Evolutionary conservation across 1,140 invertebrate species (phyloP).

Genomic region (Zaprionus lachaisei): DNA sequence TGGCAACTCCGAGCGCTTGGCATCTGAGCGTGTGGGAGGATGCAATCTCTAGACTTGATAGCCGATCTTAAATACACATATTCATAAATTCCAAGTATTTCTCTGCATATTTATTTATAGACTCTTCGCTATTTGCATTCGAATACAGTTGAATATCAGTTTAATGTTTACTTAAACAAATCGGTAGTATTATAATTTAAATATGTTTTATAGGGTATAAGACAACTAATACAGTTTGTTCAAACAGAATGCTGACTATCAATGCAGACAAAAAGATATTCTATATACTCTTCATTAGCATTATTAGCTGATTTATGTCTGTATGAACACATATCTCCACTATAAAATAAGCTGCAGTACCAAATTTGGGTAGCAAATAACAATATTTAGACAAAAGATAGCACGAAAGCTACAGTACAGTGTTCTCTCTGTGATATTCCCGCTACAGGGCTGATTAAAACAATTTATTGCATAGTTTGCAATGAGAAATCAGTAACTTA

Average conservation of each 20-base stretch:
- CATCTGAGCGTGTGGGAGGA: slow-evolving; percentile 49
- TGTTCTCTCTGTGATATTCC: too few relatives aligned
- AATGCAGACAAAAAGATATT: background rate
- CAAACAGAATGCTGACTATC: background rate
- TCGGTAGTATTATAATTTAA: background rate
- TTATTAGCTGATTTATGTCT: background rate
- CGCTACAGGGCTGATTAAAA: too few relatives aligned
- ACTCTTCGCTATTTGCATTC: background rate
- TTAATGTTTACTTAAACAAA: background rate
- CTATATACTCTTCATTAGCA: background rate
- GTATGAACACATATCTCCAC: background rate
- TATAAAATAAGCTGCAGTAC: too few relatives aligned
- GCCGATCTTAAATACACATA: slow-evolving; percentile 17
- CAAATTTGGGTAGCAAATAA: too few relatives aligned
- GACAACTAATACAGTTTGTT: too few relatives aligned
- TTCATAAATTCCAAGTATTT: background rate
- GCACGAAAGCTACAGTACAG: too few relatives aligned
- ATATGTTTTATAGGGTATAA: background rate
- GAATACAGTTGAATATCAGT: background rate
- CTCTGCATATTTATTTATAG: slow-evolving; percentile 38
- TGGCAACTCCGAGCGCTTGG: slow-evolving; percentile 10
- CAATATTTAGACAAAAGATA: too few relatives aligned
- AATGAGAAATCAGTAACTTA: too few relatives aligned
- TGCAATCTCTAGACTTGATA: slow-evolving; percentile 29
- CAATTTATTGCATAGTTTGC: too few relatives aligned